phyloP scores from a whole-genome alignment of 2,888 invertebrate genomes.

The Drosophila neonasuta region DNA sequence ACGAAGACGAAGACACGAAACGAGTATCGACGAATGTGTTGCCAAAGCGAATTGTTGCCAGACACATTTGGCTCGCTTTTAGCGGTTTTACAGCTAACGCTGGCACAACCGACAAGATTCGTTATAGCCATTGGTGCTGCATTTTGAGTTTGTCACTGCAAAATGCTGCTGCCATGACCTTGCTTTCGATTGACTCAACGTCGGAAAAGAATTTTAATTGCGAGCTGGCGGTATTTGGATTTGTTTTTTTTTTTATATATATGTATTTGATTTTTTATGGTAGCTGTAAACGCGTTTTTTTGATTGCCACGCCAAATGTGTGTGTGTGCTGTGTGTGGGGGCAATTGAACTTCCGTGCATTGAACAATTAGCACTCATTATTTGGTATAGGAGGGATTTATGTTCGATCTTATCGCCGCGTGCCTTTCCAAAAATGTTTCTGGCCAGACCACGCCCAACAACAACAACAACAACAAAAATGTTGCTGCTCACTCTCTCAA shows the following conservation, averaged over 20 bases:
- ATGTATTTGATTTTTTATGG: not conserved
- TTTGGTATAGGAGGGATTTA: constrained; percentile 43
- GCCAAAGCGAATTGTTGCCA: constrained; percentile 61
- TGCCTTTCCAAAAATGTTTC: constrained; percentile 62
- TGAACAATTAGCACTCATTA: constrained; percentile 72
- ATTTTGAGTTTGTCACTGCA: constrained; percentile 60
- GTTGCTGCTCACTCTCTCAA: constrained; percentile 24
- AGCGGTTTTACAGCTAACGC: constrained; percentile 38
- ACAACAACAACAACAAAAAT: not conserved
- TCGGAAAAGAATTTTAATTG: constrained; percentile 63
- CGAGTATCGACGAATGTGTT: constrained; percentile 50
- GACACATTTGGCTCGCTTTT: constrained; percentile 27
- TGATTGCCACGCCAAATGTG: constrained; percentile 13
- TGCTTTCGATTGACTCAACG: constrained; percentile 63
- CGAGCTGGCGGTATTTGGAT: constrained; percentile 24
- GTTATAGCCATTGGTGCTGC: constrained; percentile 27
- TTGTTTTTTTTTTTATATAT: constrained; percentile 1
- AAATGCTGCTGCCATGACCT: constrained; percentile 63
- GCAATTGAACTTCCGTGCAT: constrained; percentile 63
- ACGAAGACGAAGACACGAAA: constrained; percentile 32
- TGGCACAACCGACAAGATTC: not conserved
- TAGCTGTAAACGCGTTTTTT: constrained; percentile 29
- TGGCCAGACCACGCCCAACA: constrained; percentile 50
- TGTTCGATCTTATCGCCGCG: constrained; percentile 61
- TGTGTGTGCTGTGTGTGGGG: constrained; percentile 22